Conservation (phyloP, 2,113 vertebrate genomes). For the Odontophorus gujanensis region DNA sequence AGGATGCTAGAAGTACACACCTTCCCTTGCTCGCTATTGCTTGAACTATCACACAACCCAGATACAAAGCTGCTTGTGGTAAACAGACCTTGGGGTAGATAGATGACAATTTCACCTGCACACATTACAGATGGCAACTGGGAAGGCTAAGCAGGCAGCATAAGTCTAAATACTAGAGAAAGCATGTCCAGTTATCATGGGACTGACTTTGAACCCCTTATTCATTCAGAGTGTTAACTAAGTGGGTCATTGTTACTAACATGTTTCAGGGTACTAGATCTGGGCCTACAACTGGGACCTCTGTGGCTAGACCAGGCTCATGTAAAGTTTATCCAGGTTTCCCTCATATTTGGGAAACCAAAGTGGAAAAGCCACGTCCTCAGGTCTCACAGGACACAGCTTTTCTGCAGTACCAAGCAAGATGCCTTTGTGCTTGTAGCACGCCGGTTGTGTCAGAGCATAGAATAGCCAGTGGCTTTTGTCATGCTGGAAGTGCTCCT, state of each 20-base stretch:
- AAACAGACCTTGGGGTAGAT: neutral
- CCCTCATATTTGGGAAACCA: neutral
- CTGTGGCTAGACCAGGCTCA: neutral
- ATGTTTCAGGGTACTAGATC: neutral
- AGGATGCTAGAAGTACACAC: neutral
- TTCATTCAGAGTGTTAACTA: rapidly evolving
- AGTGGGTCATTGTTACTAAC: neutral
- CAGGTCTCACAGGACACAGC: neutral
- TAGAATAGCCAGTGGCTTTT: neutral
- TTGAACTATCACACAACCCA: neutral
- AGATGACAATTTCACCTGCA: neutral
- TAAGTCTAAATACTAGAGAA: neutral
- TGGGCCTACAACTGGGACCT: neutral
- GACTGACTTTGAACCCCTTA: neutral
- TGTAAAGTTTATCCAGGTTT: neutral
- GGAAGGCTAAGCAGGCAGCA: neutral
- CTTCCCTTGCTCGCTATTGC: neutral
- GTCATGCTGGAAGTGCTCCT: neutral
- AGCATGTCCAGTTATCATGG: neutral
- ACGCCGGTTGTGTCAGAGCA: neutral
- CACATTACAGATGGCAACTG: neutral
- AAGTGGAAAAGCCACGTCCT: neutral
- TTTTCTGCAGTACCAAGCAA: neutral
- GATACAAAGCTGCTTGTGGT: rapidly evolving
- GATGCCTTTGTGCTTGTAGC: neutral